phyloP scores from a whole-genome alignment of 1,140 invertebrate species.

The Saxidomus purpurata region DNA sequence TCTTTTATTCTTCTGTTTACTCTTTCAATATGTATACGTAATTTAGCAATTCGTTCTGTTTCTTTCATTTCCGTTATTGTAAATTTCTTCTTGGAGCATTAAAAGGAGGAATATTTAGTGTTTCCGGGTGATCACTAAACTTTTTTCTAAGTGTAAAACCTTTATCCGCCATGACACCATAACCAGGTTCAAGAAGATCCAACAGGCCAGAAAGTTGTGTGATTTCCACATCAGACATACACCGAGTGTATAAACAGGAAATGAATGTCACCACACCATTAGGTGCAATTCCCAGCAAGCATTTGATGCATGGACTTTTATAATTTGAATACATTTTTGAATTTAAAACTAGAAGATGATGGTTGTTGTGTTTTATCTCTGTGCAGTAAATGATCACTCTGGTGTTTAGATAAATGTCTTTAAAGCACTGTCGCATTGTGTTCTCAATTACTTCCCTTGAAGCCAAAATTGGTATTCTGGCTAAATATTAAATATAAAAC shows the following conservation, averaged over 20 bases:
- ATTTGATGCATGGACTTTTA: constrained; percentile 70
- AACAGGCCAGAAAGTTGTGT: constrained; percentile 1
- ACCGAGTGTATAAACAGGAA: constrained; percentile 64
- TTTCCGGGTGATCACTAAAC: constrained; percentile 3
- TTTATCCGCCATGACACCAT: too few relatives aligned
- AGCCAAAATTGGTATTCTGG: too few relatives aligned
- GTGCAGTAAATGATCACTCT: too few relatives aligned
- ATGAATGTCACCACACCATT: constrained; percentile 66
- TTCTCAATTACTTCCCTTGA: too few relatives aligned
- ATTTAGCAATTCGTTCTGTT: constrained; percentile 12
- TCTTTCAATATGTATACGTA: constrained; percentile 37
- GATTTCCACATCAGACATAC: constrained; percentile 67
- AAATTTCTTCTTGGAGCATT: background rate
- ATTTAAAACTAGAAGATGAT: too few relatives aligned
- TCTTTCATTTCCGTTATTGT: background rate
- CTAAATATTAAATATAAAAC: too few relatives aligned
- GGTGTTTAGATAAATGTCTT: too few relatives aligned
- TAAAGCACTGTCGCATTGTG: too few relatives aligned
- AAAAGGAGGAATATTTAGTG: constrained; percentile 47
- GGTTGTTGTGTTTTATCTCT: too few relatives aligned
- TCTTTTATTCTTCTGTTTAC: constrained; percentile 37
- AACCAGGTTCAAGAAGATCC: constrained; percentile 12
- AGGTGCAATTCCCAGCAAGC: constrained; percentile 69
- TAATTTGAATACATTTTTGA: constrained; percentile 67
- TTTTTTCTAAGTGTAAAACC: constrained; percentile 46